Evolutionary conservation across 2,797 vertebrate species (phyloP).

Genomic region (Calcarius lapponicus): DNA sequence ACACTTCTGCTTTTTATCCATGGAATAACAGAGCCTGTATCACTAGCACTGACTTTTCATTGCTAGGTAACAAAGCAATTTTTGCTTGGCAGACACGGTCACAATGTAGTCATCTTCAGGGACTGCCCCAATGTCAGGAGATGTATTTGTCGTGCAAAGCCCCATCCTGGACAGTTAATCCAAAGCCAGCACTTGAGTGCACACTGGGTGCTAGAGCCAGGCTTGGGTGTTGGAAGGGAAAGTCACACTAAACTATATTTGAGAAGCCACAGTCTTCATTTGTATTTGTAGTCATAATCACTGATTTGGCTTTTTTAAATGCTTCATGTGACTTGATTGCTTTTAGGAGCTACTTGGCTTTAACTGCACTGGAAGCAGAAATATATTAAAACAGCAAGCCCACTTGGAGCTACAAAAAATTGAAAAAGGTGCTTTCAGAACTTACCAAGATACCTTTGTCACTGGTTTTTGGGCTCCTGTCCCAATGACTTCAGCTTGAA

Average conservation of each 20-base stretch:
- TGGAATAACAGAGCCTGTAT: not conserved
- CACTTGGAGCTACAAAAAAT: slow-evolving; percentile 25
- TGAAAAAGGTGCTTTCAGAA: slow-evolving; percentile 63
- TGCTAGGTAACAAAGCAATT: not conserved
- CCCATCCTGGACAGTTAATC: not conserved
- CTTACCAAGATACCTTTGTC: slow-evolving; percentile 61
- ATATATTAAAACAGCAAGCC: slow-evolving; percentile 23
- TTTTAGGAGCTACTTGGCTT: slow-evolving; percentile 39
- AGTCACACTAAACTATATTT: not conserved
- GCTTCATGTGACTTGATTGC: not conserved
- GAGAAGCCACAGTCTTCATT: not conserved
- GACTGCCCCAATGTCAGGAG: fast-evolving
- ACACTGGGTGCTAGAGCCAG: not conserved
- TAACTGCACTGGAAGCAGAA: slow-evolving; percentile 16
- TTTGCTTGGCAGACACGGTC: not conserved
- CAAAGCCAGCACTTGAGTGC: not conserved
- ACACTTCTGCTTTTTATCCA: not conserved
- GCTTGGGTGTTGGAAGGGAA: not conserved
- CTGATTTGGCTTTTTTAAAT: not conserved
- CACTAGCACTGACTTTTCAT: not conserved
- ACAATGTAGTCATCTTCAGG: not conserved
- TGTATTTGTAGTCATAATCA: not conserved
- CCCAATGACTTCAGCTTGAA: slow-evolving; percentile 86
- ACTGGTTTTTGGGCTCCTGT: slow-evolving; percentile 66
- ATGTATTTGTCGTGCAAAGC: not conserved